Conservation (phyloP, 2,888 invertebrate species). For the Caenorhabditis imperialis region DNA sequence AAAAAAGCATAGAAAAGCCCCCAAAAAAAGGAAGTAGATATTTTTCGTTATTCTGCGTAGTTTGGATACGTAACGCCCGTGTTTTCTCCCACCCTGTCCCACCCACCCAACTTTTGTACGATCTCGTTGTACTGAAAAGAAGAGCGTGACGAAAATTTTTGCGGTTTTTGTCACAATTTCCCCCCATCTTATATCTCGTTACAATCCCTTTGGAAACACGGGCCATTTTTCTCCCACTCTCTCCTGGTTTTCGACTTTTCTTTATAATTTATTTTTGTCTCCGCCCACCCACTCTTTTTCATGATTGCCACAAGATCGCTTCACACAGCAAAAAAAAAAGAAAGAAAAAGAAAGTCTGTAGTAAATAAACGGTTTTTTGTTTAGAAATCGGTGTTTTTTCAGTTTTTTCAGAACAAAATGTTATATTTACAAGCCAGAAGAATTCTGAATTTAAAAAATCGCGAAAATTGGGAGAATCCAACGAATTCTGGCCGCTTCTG, state of each 20-base stretch:
- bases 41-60: conserved; percentile 30
- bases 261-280: conserved; percentile 45
- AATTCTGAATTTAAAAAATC: no score
- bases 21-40: conserved; percentile 45
- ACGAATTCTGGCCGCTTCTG: no score
- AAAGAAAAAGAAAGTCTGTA: conserved; percentile 18
- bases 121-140: conserved; percentile 22
- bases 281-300: neutral
- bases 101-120: conserved; percentile 40
- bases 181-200: conserved; percentile 33
- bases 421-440: no score
- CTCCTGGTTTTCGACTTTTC: conserved; percentile 18
- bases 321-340: no score
- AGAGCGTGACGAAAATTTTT: conserved; percentile 11
- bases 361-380: conserved; percentile 26
- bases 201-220: conserved; percentile 40
- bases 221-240: conserved; percentile 24
- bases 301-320: neutral
- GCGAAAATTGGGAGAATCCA: no score
- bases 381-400: conserved; percentile 7
- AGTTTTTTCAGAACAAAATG: no score
- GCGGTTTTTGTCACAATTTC: conserved; percentile 4
- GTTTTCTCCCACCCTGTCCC: conserved; percentile 23
- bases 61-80: conserved; percentile 25
- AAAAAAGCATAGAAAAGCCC: conserved; percentile 17